Conservation (phyloP, 2,888 invertebrate species). For the Peribatodes rhomboidaria region DNA sequence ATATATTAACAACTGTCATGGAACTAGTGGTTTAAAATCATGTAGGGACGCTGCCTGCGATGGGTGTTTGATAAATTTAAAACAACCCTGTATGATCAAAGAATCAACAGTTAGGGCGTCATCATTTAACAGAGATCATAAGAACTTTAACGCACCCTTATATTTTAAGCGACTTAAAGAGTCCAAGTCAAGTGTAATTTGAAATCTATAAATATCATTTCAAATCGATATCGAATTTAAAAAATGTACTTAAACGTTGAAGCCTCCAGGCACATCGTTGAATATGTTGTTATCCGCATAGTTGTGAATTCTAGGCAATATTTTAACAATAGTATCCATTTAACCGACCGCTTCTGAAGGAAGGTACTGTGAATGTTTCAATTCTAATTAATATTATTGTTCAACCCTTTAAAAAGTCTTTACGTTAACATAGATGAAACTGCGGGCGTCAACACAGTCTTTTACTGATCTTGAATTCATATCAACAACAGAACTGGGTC, state of each 20-base stretch:
- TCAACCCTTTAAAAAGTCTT: no score
- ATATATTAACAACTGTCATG: no score
- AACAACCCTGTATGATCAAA: conserved; percentile 25
- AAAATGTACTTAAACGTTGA: neutral
- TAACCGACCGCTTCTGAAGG: no score
- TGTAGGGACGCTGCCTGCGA: no score
- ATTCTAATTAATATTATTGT: no score
- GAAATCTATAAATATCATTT: neutral
- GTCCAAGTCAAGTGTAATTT: conserved; percentile 18
- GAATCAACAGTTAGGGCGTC: conserved; percentile 30
- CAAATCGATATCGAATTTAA: neutral
- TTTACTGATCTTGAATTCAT: neutral
- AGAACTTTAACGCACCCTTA: conserved; percentile 27
- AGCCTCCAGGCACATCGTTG: neutral
- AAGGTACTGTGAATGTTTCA: no score
- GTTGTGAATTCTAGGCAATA: neutral
- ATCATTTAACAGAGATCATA: conserved; percentile 37
- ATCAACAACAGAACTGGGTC: no score
- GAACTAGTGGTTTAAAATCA: no score
- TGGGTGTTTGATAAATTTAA: no score
- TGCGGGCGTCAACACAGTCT: no score
- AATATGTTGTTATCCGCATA: neutral
- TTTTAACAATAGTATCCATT: neutral
- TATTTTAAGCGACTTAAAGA: conserved; percentile 13
- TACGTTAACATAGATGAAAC: no score